Evolutionary conservation across 1,140 invertebrate species (phyloP), one percentile per base, ranked within the genome.

Genomic region (Solen grandis): DNA sequence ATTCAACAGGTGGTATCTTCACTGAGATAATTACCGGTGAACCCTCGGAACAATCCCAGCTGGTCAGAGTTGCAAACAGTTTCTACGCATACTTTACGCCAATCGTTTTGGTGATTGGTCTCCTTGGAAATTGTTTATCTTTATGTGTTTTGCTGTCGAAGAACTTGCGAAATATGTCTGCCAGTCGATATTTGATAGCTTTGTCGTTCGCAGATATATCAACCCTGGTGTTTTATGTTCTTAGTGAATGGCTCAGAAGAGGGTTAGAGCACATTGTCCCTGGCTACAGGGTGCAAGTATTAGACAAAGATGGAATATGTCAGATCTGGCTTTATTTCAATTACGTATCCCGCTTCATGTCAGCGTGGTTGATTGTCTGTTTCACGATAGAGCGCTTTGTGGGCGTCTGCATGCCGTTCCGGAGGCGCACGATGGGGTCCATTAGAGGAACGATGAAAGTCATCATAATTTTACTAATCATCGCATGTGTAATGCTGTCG

Each of bases 351-450:
- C 77, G 89, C 3, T 88, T 90, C 54, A 68, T 89, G 22, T 90
- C 88, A 5, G 85, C 88, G 14, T 90, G 88, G 88, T 52, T 90
- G 33, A 77, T 90, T 41, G 88, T 90, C 19, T 75, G 83, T 16
- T 90, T 90, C 68, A 90, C 89, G 0, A 74, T 86, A 55, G 89
- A 90, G 65, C 31, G 89, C 13, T 90, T 90, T 82, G 88, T 88
- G 68, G 87, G 85, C 4, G 85, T 88, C 16, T 88, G 87, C 38
- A 83, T 85, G 68, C 87, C 87, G 1, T 63, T 88, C 16, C 80
- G 79, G 52, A 55, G 85, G 46, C 31, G 81, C 16, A 81, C 63
- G 5, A 50, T 75, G 2, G 83, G 77, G 14, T 65, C 82, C 1
- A 65, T 82, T 16, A 84, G 84, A 27, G 78, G 66, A 14, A 81